Conservation (phyloP, 2,888 invertebrate species). For the Dryobota labecula region DNA sequence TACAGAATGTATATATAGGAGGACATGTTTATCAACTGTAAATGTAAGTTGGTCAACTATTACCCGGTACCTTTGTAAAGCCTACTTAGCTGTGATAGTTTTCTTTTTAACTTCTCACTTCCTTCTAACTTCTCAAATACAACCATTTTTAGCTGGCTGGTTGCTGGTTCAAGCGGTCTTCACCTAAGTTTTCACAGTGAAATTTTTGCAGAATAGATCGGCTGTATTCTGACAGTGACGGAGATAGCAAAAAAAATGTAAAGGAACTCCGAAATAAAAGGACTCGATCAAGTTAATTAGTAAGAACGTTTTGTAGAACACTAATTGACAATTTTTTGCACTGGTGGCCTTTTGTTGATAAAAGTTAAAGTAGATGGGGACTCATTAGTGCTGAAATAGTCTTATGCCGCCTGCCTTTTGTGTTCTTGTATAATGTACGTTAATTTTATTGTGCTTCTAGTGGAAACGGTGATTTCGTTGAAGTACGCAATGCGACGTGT, state of each 20-base stretch:
- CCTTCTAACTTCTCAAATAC: no score
- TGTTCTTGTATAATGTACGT: slow-evolving; percentile 57
- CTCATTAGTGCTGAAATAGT: slow-evolving; percentile 79
- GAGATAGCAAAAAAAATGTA: slow-evolving; percentile 71
- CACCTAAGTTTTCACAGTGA: no score
- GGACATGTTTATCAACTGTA: no score
- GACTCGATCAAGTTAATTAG: slow-evolving; percentile 87
- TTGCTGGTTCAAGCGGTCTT: no score
- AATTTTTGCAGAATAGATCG: no score
- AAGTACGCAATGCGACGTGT: slow-evolving; percentile 19
- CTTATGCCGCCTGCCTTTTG: slow-evolving; percentile 67
- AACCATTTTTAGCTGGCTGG: no score
- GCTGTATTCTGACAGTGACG: slow-evolving; percentile 55
- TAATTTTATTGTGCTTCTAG: slow-evolving; percentile 57
- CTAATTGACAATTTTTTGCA: slow-evolving; percentile 86
- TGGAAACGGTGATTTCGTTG: slow-evolving; percentile 31
- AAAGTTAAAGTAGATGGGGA: slow-evolving; percentile 82
- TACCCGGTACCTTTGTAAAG: no score
- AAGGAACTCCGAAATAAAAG: slow-evolving; percentile 79
- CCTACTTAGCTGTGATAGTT: no score
- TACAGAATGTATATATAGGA: no score
- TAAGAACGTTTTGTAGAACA: slow-evolving; percentile 83
- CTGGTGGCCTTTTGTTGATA: slow-evolving; percentile 79
- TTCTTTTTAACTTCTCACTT: no score
- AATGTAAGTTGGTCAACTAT: no score